Conservation (phyloP, 2,113 vertebrate species). For the Arenaria interpres region DNA sequence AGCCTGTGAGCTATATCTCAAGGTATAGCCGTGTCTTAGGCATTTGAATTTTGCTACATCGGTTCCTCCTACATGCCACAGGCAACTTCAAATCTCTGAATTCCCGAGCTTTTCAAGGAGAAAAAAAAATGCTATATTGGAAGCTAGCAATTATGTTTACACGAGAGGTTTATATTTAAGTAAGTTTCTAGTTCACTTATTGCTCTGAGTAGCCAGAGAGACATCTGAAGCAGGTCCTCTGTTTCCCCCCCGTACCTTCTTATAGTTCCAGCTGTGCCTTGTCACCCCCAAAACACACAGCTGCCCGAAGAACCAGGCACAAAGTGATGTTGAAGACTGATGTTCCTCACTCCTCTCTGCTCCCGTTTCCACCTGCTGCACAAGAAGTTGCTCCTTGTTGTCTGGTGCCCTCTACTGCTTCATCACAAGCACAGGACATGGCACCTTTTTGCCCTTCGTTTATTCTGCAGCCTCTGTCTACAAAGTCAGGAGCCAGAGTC, state of each 20-base stretch:
- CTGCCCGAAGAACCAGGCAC: neutral
- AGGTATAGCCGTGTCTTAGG: neutral
- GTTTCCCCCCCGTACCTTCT: neutral
- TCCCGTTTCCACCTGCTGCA: neutral
- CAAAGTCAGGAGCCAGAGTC: neutral
- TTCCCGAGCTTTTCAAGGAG: neutral
- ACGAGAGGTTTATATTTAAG: neutral
- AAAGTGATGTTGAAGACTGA: neutral
- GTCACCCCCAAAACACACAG: neutral
- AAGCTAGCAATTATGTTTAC: neutral
- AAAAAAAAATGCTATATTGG: neutral
- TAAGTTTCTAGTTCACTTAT: neutral
- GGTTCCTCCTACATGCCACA: neutral
- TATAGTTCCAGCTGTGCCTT: neutral
- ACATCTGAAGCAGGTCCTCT: neutral
- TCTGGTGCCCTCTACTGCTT: conserved; percentile 59
- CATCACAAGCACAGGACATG: neutral
- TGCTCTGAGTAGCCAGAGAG: neutral
- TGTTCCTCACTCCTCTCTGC: neutral
- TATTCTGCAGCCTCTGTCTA: rapidly evolving
- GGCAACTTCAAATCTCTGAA: neutral
- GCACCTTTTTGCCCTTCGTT: neutral
- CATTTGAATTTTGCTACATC: neutral
- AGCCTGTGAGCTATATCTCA: neutral
- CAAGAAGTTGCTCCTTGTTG: neutral